Conservation (phyloP, 37 sponge, comb jelly and placozoan species). For the Agelas oroides region DNA sequence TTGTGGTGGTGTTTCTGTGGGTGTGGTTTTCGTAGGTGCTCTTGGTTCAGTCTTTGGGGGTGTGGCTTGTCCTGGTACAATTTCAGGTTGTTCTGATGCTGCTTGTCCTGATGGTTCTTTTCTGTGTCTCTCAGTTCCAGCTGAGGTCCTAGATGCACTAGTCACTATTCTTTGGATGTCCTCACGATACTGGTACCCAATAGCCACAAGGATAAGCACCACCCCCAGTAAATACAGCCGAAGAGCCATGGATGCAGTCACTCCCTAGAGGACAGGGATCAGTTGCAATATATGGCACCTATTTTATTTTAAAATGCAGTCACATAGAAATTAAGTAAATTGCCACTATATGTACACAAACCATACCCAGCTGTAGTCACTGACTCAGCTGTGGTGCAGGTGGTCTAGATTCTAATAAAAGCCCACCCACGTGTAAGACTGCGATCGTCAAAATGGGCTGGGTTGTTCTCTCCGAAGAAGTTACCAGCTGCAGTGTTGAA, state of each 20-base stretch:
- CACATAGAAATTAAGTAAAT: too few relatives aligned
- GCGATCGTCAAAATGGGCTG: background rate
- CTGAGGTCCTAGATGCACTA: background rate
- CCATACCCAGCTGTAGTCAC: too few relatives aligned
- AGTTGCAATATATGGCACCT: too few relatives aligned
- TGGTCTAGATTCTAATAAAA: background rate
- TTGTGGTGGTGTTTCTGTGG: background rate
- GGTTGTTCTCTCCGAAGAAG: background rate
- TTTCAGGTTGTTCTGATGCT: too few relatives aligned
- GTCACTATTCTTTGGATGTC: constrained; percentile 1
- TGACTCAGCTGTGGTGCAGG: too few relatives aligned
- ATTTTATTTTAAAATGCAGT: too few relatives aligned
- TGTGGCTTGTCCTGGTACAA: too few relatives aligned
- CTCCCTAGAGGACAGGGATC: too few relatives aligned
- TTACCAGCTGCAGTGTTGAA: background rate
- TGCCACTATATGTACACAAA: too few relatives aligned
- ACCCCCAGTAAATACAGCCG: constrained; percentile 10
- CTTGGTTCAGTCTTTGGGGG: constrained; percentile 9
- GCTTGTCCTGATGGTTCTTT: background rate
- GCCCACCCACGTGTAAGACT: constrained; percentile 40
- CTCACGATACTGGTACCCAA: constrained; percentile 32
- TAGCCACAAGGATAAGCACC: constrained; percentile 24
- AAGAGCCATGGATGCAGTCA: too few relatives aligned
- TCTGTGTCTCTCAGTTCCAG: background rate
- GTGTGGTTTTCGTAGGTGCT: background rate